Base-by-base conservation (phyloP, 2,113 vertebrate species). In the Ardeotis arabs region DNA sequence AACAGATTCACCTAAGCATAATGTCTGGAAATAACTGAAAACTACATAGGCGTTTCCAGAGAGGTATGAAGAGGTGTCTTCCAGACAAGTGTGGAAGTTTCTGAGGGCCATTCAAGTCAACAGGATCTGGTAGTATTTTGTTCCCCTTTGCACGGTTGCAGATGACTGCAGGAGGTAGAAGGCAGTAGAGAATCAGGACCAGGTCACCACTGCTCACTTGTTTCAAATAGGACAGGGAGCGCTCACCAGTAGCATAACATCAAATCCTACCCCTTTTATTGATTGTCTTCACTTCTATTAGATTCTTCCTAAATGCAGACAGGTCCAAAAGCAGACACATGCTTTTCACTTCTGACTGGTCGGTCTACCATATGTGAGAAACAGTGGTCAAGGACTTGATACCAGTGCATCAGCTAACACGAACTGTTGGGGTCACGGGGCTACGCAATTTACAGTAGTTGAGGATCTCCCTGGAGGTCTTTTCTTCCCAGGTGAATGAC, bases 331-430 rank as follows among this genome's bases (percentile, higher is more conserved):
- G 19, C 50, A 58, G 60, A 37, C 58, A 53, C 6, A 12, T 66
- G 35, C 12, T 87, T 86, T 60, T 52, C 3, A 25, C 47, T 68
- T 77, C 76, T 69, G 53, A 52, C 69, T 59, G 18, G 25, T 20
- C 3, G 0, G 6, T 72, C 55, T 63, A 35, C 39, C 18, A 25
- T 21, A 19, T 14, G n/a, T 68, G 11, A 74, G 23, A 29, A 63
- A 75, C 28, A 25, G 45, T 24, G 29, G n/a, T 17, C 39, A 44
- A 29, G 39, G 18, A 70, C 28, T 47, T 29, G 63, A 7, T 25
- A 58, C 9, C 7, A 20, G 29, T 1, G 1, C 29, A 17, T 35
- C n/a, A 41, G 22, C 29, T 76, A 45, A 31, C 0, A 2, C 19
- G 45, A 86, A 33, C 33, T 10, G 22, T 60, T 29, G 52, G 52